Conservation (phyloP, 2,797 vertebrate species). For the Poecilia gillii region DNA sequence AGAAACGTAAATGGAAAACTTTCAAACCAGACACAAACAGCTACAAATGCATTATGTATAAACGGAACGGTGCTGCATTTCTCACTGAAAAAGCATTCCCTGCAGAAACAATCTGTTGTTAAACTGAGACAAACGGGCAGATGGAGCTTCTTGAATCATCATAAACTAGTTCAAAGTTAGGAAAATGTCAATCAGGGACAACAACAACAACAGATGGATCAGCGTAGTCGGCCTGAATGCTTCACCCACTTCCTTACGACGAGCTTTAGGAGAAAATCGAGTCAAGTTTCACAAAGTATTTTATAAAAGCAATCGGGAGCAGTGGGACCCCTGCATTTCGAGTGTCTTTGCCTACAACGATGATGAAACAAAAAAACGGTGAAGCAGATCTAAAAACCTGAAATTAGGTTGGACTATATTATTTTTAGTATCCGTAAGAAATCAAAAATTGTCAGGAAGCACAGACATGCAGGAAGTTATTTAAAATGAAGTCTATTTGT, state of each 20-base stretch:
- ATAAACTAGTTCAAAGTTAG: slow-evolving; percentile 3
- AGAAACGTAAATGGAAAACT: background rate
- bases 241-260: background rate
- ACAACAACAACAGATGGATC: slow-evolving; percentile 4
- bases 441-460: background rate
- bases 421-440: background rate
- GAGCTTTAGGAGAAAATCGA: background rate
- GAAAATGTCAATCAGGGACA: slow-evolving; percentile 1
- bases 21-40: background rate
- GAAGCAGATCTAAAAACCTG: no score
- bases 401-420: background rate
- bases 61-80: background rate
- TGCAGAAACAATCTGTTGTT: slow-evolving; percentile 4
- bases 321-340: background rate
- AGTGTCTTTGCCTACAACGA: background rate
- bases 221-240: background rate
- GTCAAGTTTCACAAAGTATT: background rate
- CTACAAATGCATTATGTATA: background rate
- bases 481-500: background rate
- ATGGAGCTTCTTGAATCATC: slow-evolving; percentile 4
- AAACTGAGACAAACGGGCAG: slow-evolving; percentile 3
- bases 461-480: background rate
- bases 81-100: background rate
- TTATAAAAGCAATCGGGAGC: background rate
- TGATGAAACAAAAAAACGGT: background rate